These are phyloP conservation scores for Beaufortia kweichowensis DNA, from an alignment of 2,113 vertebrate species.

Conservation along the genomic window DNA sequence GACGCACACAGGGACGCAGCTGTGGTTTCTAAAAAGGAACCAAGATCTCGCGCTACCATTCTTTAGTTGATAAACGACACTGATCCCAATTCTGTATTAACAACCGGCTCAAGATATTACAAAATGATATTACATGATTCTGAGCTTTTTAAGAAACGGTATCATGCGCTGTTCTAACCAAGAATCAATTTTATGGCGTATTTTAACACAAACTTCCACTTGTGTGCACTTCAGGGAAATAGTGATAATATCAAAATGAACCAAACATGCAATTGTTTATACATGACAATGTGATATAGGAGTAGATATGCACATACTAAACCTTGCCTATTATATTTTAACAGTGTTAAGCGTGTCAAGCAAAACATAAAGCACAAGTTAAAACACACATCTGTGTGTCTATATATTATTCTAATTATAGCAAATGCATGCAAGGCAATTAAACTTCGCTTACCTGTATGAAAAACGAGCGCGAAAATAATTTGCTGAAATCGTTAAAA, in stretches of 20 bases:
- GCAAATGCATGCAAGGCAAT: neutral
- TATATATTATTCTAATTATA: neutral
- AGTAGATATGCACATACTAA: neutral
- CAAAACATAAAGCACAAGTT: neutral
- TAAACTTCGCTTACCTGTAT: slow-evolving; percentile 4
- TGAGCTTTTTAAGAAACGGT: no score
- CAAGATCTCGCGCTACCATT: neutral
- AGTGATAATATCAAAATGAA: neutral
- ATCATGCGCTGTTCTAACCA: no score
- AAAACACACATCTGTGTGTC: no score
- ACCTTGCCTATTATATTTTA: neutral
- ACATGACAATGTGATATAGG: neutral
- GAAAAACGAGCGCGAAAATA: neutral
- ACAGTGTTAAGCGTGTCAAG: neutral
- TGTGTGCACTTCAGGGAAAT: neutral
- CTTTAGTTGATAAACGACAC: neutral
- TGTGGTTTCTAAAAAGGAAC: slow-evolving; percentile 49
- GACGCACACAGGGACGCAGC: slow-evolving; percentile 41
- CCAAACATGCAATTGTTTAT: neutral
- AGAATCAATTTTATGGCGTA: neutral
- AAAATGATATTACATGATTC: no score
- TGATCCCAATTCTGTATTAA: no score
- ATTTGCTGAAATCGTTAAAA: neutral
- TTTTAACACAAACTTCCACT: neutral
- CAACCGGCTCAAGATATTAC: no score